A percentile compares a stretch with the other conserved stretches of the same genome.
Conservation (phyloP, 2,113 vertebrate species). For the Lichenostomus cassidix region DNA sequence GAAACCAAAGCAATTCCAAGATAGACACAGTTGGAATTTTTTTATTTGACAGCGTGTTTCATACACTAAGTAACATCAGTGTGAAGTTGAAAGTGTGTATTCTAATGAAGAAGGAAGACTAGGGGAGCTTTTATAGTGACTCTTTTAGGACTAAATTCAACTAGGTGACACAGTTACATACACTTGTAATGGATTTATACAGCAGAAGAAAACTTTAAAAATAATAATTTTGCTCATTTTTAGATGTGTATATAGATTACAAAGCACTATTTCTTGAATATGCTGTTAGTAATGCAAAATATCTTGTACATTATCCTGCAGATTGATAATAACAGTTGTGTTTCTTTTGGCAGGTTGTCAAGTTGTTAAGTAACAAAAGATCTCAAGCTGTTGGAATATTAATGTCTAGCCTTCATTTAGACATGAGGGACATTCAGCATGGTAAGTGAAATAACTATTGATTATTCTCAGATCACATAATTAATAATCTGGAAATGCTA, state of each 20-base stretch:
- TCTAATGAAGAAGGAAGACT: neutral
- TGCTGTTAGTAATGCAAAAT: neutral
- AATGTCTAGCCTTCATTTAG: conserved; percentile 97
- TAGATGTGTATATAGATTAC: neutral
- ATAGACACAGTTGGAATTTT: conserved; percentile 37
- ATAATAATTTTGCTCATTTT: neutral
- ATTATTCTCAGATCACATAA: neutral
- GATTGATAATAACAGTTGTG: neutral
- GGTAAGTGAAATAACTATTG: conserved; percentile 77
- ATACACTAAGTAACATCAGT: conserved; percentile 4
- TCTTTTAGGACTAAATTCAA: neutral
- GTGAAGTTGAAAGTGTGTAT: neutral
- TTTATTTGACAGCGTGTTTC: conserved; percentile 27
- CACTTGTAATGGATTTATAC: neutral
- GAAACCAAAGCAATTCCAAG: conserved; percentile 24
- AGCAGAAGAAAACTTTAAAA: neutral
- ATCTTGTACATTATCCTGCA: neutral
- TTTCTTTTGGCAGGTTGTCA: conserved; percentile 84
- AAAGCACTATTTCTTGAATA: neutral
- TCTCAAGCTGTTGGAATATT: conserved; percentile 97
- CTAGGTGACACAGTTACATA: neutral
- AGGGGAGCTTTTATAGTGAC: neutral
- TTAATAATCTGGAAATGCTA: neutral
- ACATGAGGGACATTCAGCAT: conserved; percentile 96
- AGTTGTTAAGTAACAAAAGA: conserved; percentile 95